phyloP scores from a whole-genome alignment of 2,888 invertebrate species.

The Aleiodes testaceus region DNA sequence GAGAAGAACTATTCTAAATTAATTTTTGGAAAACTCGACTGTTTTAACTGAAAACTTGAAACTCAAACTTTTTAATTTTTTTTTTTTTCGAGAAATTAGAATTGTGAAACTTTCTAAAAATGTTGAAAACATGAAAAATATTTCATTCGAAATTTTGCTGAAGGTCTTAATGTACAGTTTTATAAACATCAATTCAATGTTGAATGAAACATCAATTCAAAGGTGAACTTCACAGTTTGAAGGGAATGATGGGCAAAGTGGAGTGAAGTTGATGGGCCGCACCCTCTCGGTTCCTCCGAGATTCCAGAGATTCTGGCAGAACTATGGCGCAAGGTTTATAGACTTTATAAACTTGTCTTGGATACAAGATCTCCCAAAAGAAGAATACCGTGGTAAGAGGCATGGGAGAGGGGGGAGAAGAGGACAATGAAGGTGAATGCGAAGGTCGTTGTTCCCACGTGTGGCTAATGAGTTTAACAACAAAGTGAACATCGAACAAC shows the following conservation, averaged over 20 bases:
- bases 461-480: constrained; percentile 6
- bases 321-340: constrained; percentile 26
- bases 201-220: background rate
- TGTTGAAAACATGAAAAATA: background rate
- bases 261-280: constrained; percentile 10
- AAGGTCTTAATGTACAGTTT: too few species aligned
- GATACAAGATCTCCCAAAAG: background rate
- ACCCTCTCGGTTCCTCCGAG: background rate
- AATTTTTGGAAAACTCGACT: background rate
- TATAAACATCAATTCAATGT: background rate
- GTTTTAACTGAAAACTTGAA: background rate
- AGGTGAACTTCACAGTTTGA: background rate
- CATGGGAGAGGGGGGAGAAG: too few species aligned
- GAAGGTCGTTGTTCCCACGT: constrained; percentile 17
- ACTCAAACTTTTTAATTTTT: background rate
- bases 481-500: constrained; percentile 7
- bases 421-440: background rate
- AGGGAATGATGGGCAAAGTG: background rate
- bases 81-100: too few species aligned
- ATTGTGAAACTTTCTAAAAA: background rate
- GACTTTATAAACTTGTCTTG: constrained; percentile 13
- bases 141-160: background rate
- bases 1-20: too few species aligned
- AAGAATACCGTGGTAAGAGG: too few species aligned
- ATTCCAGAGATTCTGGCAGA: constrained; percentile 17